Evolutionary conservation across 2,797 vertebrate genomes (phyloP).

Genomic region (Poeciliopsis paucimaculata): DNA sequence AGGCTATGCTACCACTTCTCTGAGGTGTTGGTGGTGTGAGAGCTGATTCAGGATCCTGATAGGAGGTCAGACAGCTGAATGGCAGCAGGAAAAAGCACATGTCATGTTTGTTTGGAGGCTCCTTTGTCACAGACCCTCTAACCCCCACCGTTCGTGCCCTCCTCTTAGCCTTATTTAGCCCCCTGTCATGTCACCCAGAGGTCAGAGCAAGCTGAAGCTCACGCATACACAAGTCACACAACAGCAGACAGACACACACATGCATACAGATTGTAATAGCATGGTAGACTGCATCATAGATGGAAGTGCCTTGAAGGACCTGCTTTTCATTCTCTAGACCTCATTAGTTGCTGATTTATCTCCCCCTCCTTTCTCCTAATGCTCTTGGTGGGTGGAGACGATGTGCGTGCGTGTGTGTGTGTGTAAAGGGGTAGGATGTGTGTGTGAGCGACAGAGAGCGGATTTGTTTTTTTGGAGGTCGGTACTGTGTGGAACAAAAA

Average conservation of each 20-base stretch:
- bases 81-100: constrained; percentile 76
- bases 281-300: constrained; percentile 78
- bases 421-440: neutral
- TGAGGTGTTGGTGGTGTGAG: constrained; percentile 24
- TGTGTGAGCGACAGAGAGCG: neutral
- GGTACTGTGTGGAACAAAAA: constrained; percentile 35
- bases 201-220: constrained; percentile 81
- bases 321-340: constrained; percentile 88
- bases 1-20: constrained; percentile 28
- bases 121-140: constrained; percentile 66
- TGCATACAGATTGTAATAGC: constrained; percentile 69
- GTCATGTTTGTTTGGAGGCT: constrained; percentile 77
- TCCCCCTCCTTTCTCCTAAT: constrained; percentile 61
- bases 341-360: constrained; percentile 92
- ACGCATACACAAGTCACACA: constrained; percentile 43
- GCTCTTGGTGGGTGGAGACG: constrained; percentile 62
- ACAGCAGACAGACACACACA: constrained; percentile 38
- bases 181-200: constrained; percentile 76
- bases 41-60: constrained; percentile 32
- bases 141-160: constrained; percentile 67
- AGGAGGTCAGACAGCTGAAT: constrained; percentile 66
- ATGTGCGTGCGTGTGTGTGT: constrained; percentile 32
- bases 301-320: constrained; percentile 85
- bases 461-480: constrained; percentile 17
- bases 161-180: constrained; percentile 78